phyloP scores from a whole-genome alignment of 2,113 vertebrate genomes.

The Felis chaus region DNA sequence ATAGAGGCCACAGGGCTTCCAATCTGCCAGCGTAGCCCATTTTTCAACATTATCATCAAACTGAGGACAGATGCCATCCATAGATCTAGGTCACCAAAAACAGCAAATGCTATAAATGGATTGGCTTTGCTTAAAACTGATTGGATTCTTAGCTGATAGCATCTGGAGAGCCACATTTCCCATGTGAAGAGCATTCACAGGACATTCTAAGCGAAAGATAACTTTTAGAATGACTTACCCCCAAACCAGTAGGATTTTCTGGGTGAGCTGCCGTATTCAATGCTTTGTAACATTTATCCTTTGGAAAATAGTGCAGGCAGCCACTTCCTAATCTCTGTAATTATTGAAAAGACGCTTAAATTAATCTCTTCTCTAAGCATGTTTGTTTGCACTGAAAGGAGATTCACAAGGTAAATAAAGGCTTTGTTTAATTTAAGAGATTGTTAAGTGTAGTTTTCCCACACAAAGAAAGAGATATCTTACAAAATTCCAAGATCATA shows the following conservation, averaged over 20 bases:
- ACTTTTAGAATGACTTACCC: conserved; percentile 53
- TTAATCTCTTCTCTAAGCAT: conserved; percentile 72
- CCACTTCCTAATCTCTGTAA: conserved; percentile 72
- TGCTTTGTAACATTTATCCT: conserved; percentile 43
- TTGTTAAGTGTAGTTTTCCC: conserved; percentile 14
- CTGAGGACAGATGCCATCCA: conserved; percentile 36
- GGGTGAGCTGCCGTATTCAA: conserved; percentile 33
- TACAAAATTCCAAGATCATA: conserved; percentile 34
- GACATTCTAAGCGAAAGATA: neutral
- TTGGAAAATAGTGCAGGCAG: conserved; percentile 67
- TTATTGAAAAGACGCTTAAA: conserved; percentile 72
- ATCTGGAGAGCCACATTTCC: neutral
- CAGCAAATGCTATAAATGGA: conserved; percentile 61
- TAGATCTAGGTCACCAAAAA: conserved; percentile 55
- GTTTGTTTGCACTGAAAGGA: neutral
- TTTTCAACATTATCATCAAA: conserved; percentile 45
- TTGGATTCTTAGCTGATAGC: conserved; percentile 7
- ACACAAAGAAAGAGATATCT: conserved; percentile 17
- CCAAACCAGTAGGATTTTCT: neutral
- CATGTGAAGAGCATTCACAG: neutral
- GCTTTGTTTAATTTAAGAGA: conserved; percentile 26
- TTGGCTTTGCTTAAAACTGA: conserved; percentile 67
- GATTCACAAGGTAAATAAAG: conserved; percentile 16
- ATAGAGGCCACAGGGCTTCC: neutral
- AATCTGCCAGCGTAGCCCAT: neutral